Conservation (phyloP, 2,113 vertebrate genomes). For the Rhipidura dahli region DNA sequence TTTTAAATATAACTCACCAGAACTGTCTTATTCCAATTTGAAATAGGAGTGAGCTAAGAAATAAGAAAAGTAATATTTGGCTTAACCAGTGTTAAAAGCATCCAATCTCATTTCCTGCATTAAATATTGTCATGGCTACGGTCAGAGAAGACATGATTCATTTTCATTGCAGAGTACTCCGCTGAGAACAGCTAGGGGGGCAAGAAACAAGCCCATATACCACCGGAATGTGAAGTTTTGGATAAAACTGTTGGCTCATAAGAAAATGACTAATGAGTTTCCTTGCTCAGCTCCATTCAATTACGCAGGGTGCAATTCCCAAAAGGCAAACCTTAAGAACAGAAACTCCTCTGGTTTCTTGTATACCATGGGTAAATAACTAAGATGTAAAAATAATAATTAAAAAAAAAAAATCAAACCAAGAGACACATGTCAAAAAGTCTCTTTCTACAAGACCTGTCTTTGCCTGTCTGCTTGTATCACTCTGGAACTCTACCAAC, state of each 20-base stretch:
- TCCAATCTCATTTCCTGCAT: background rate
- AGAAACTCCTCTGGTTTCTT: background rate
- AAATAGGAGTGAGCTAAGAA: background rate
- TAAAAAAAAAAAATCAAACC: background rate
- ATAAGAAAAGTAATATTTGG: background rate
- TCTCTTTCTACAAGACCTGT: background rate
- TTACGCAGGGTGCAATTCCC: background rate
- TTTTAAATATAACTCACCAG: background rate
- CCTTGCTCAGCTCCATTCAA: background rate
- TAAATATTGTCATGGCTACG: background rate
- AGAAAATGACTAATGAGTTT: background rate
- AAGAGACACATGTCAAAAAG: background rate
- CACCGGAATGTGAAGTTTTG: background rate
- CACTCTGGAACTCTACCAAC: background rate
- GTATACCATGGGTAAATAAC: background rate
- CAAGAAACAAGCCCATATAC: background rate
- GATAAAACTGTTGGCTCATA: background rate
- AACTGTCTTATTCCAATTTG: background rate
- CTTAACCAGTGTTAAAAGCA: background rate
- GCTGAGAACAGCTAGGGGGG: background rate
- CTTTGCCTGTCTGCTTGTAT: background rate
- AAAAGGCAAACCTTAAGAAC: background rate
- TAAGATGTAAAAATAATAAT: background rate
- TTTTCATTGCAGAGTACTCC: background rate
- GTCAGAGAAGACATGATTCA: background rate